Evolutionary conservation across 2,888 invertebrate species (phyloP), one percentile per base, ranked within the genome.

Genomic region (Gonocerus acuteangulatus): DNA sequence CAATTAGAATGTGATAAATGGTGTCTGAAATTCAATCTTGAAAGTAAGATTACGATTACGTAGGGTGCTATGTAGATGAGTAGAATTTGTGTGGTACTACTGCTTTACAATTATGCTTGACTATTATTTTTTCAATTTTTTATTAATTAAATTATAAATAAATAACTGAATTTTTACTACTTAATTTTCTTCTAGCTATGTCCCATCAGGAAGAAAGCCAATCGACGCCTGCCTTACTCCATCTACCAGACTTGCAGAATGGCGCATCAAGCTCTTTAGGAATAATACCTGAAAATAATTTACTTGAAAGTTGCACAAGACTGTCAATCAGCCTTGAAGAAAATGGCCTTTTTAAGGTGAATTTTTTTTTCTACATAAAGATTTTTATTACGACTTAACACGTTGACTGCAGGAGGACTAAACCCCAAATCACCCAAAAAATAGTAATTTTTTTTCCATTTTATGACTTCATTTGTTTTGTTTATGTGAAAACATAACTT

Each of bases 1-100:
- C 89, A 89, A 75, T 89, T 86, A 73, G 90, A 91, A 78, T 89
- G 88, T 74, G 89, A 90, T 75, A 84, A 87, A 71, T 90, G 89
- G 90, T 89, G 89, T 69, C 82, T 86, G 72, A 85, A 85, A 76
- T 86, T 84, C 76, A 85, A 85, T 78, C 78, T 87, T 74, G 87
- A 87, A 85, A 86, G 87, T 87, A 80, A 79, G 74, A 73, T 63
- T 54, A 48, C 6, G 21, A 48, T 48, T 16, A 48, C 18, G n/a
- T 16, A 27, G 27, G 27, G 27, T 27, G 9, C 4, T 27, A 27
- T 9, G 27, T 27, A 27, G 27, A 4, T 27, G 4, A 6, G 4
- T 27, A 27, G 27, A 27, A 27, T 27, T 4, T 27, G 4, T 6
- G 27, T 27, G 27, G 9, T 27, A 9, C 4, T 27, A 6, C 9